These are phyloP conservation scores for Mya arenaria DNA, from an alignment of 1,140 invertebrate species.

Conservation along the genomic window DNA sequence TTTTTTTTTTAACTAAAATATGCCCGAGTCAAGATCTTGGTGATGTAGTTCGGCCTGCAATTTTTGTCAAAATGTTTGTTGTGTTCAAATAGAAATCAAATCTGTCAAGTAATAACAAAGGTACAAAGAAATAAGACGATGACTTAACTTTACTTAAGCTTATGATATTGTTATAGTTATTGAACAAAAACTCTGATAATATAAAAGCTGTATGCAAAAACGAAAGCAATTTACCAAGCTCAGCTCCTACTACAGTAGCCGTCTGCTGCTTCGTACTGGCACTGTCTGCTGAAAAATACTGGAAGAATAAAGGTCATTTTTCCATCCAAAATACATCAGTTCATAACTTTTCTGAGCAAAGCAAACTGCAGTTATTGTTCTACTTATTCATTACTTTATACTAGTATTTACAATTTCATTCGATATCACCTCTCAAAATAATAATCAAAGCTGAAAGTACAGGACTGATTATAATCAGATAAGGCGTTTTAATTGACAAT, in stretches of 20 bases:
- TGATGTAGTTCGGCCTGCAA: too few relatives aligned
- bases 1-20: not conserved
- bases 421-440: not conserved
- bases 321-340: conserved; percentile 11
- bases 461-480: conserved; percentile 3
- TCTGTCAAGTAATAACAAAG: conserved; percentile 1
- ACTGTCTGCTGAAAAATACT: conserved; percentile 14
- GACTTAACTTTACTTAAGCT: too few relatives aligned
- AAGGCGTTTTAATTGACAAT: conserved; percentile 24
- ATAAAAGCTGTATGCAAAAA: conserved; percentile 26
- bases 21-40: not conserved
- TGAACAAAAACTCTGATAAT: too few relatives aligned
- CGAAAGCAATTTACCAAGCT: conserved; percentile 16
- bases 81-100: not conserved
- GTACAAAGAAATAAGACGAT: conserved; percentile 31
- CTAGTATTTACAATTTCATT: conserved; percentile 33
- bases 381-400: not conserved
- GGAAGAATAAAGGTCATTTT: conserved; percentile 6
- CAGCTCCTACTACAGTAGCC: not conserved
- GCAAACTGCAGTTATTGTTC: not conserved
- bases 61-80: not conserved
- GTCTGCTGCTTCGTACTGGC: conserved; percentile 17
- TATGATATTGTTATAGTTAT: too few relatives aligned
- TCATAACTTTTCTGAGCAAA: not conserved
- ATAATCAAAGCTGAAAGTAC: not conserved